Evolutionary conservation across 2,888 invertebrate genomes (phyloP).

Genomic region (Cryptus viduatorius): DNA sequence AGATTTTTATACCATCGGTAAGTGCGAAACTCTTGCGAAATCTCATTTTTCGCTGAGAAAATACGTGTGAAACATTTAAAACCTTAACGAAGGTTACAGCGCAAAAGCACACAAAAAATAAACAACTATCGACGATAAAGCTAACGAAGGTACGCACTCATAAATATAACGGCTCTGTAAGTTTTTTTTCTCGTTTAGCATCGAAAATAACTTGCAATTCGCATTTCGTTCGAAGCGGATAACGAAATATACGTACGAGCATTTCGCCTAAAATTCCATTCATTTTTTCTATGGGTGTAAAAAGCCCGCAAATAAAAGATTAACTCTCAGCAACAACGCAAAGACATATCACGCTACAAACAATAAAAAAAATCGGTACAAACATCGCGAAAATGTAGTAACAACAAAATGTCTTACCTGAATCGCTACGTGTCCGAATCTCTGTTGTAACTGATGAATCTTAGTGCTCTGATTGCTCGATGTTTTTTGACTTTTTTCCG

Average conservation of each 20-base stretch:
- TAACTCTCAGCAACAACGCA: constrained; percentile 34
- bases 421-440: constrained; percentile 88
- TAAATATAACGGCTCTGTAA: no score
- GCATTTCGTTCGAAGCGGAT: no score
- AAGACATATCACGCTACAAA: constrained; percentile 52
- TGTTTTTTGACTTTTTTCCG: constrained; percentile 91
- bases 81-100: neutral
- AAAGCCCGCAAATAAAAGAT: neutral
- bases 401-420: constrained; percentile 76
- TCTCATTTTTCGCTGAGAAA: no score
- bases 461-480: constrained; percentile 92
- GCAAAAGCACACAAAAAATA: neutral
- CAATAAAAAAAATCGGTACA: constrained; percentile 14
- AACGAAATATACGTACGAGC: neutral
- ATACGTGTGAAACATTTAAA: no score
- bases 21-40: no score
- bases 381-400: neutral
- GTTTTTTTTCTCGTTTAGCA: no score
- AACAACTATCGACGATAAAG: no score
- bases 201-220: no score
- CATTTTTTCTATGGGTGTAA: neutral
- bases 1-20: no score
- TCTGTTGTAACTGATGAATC: constrained; percentile 92
- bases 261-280: constrained; percentile 1
- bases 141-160: no score